Percentiles rank a stretch among this genome's conserved stretches.
phyloP scores from a whole-genome alignment of 1,140 invertebrate genomes.

The Drosophila lacertosa region DNA sequence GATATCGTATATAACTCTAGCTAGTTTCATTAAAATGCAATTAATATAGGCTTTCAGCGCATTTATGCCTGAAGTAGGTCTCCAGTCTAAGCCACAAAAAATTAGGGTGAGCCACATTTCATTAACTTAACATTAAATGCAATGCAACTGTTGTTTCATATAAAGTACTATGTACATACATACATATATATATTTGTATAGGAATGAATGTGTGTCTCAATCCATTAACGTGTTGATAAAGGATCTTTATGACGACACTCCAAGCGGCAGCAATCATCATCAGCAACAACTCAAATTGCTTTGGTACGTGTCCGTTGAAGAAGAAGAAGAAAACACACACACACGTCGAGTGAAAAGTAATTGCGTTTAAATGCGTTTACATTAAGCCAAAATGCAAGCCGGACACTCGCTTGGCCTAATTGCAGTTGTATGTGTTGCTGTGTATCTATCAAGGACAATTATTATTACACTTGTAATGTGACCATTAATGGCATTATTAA shows the following conservation, averaged over 20 bases:
- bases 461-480: conserved; percentile 80
- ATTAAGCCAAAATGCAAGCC: conserved; percentile 62
- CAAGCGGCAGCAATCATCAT: conserved; percentile 76
- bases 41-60: conserved; percentile 80
- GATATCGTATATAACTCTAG: conserved; percentile 16
- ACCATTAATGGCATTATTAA: conserved; percentile 76
- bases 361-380: conserved; percentile 81
- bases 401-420: conserved; percentile 46
- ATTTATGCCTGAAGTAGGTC: conserved; percentile 34
- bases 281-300: conserved; percentile 64
- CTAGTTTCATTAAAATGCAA: conserved; percentile 78
- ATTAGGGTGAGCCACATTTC: conserved; percentile 78
- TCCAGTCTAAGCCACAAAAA: conserved; percentile 30
- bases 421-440: conserved; percentile 20
- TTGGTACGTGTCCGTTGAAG: conserved; percentile 73
- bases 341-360: conserved; percentile 70
- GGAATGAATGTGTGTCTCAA: conserved; percentile 45
- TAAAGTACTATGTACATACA: too few species aligned
- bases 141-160: conserved; percentile 37
- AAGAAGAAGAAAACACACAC: conserved; percentile 57
- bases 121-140: conserved; percentile 74
- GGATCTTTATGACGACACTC: conserved; percentile 84
- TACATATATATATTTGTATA: neutral
- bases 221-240: conserved; percentile 83
- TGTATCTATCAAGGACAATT: conserved; percentile 75